A percentile compares a stretch with the other conserved stretches of the same genome.
Conservation (phyloP, 2,888 invertebrate genomes). For the Osedax frankpressi region DNA sequence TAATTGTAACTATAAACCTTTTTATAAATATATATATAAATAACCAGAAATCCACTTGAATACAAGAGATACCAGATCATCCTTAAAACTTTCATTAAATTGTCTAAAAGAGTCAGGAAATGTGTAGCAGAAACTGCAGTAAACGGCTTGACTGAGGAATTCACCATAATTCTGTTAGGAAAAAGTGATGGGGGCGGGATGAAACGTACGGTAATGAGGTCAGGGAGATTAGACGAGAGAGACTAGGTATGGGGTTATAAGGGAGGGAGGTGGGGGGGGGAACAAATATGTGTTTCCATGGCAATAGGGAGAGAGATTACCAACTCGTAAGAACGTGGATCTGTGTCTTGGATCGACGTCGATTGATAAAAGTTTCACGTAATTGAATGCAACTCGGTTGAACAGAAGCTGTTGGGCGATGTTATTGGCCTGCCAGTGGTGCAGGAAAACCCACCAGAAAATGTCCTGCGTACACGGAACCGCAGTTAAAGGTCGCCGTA, state of each 20-base stretch:
- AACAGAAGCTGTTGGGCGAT: constrained; percentile 37
- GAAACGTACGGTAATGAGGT: no score
- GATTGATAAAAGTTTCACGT: constrained; percentile 38
- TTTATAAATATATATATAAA: no score
- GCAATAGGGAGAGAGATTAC: background rate
- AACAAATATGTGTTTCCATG: background rate
- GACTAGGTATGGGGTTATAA: no score
- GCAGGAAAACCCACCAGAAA: constrained; percentile 43
- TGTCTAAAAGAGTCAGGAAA: constrained; percentile 45
- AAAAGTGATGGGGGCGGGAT: no score
- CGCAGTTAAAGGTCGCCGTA: background rate
- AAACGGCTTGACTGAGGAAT: constrained; percentile 39
- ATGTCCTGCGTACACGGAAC: constrained; percentile 34
- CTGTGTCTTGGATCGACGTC: constrained; percentile 33
- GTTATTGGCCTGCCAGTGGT: constrained; percentile 34
- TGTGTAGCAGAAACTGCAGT: constrained; percentile 39
- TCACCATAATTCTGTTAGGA: constrained; percentile 36
- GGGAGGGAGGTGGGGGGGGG: background rate
- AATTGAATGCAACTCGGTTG: constrained; percentile 41
- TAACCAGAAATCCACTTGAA: constrained; percentile 41
- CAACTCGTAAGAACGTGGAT: constrained; percentile 39
- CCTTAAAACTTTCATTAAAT: constrained; percentile 41
- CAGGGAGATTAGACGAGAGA: no score
- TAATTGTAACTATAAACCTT: no score
- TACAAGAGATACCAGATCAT: constrained; percentile 35